Evolutionary conservation across 2,797 vertebrate species (phyloP), one percentile per base, ranked within the genome.

Genomic region (Neosalanx taihuensis): DNA sequence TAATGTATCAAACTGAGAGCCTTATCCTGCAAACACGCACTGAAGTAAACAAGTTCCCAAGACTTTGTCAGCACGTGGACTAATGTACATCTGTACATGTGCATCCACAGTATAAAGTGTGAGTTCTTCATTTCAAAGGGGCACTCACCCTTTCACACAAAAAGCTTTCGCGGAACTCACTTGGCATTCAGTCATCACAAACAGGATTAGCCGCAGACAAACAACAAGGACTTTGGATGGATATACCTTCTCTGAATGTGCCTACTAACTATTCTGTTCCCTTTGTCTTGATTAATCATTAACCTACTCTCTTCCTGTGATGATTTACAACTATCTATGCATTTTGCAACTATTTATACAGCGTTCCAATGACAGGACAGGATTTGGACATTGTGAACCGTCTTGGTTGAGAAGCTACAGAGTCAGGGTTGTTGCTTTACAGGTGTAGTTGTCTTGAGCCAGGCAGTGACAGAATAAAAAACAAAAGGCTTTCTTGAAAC

Each of bases 261-360:
- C 5, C 29, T 63, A 63, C 17, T 30, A 65, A 63, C 17, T 30
- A 65, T 67, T 62, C 68, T 64, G 30, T 29, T 56, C 69, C 3
- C 64, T 69, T 60, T 51, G 46, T 67, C 60, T 58, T 15, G 23
- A 61, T 70, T 63, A 72, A 65, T 74, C 65, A 74, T 75, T 78
- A 78, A 72, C 72, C 61, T 61, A 20, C 30, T 31, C 30, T 31
- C 51, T 18, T 51, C 56, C 30, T 37, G 56, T 57, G 64, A 76
- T 79, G 78, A 79, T 77, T 78, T 69, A 73, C 64, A 59, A 53
- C 35, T 31, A 65, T 37, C 35, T 35, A 64, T 57, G 33, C 64
- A 69, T 46, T 33, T 18, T 63, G 63, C 35, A 69, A 49, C 12
- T 9, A 66, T 73, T 67, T 62, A 66, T 76, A 70, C 49, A 66